These are phyloP conservation scores for Elegia similella DNA, from an alignment of 2,888 invertebrate genomes.

Conservation along the genomic window DNA sequence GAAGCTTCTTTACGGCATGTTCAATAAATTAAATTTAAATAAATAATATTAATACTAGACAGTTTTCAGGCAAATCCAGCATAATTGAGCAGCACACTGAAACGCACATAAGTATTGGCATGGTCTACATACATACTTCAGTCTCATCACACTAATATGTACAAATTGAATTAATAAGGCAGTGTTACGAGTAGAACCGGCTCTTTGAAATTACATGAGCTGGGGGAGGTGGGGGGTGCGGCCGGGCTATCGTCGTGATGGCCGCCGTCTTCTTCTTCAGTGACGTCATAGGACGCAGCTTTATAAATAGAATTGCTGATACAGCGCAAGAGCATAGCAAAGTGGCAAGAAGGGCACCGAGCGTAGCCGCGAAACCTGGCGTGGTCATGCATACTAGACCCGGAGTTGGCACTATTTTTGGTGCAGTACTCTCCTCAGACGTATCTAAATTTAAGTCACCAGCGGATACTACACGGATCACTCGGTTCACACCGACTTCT, in stretches of 20 bases:
- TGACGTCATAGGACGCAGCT: slow-evolving; percentile 86
- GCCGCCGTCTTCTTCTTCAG: slow-evolving; percentile 79
- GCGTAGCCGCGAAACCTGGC: slow-evolving; percentile 93
- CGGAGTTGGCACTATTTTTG: slow-evolving; percentile 84
- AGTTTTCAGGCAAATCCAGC: slow-evolving; percentile 19
- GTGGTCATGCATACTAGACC: slow-evolving; percentile 96
- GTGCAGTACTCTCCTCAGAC: slow-evolving; percentile 84
- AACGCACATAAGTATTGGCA: slow-evolving; percentile 65
- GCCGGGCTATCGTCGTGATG: slow-evolving; percentile 68
- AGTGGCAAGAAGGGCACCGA: slow-evolving; percentile 91
- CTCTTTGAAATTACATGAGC: slow-evolving; percentile 81
- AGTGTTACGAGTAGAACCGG: slow-evolving; percentile 85
- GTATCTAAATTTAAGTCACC: slow-evolving; percentile 92
- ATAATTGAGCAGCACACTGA: slow-evolving; percentile 66
- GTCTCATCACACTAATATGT: slow-evolving; percentile 81
- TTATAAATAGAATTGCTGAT: slow-evolving; percentile 92
- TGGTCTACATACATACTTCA: slow-evolving; percentile 72
- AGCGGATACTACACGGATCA: slow-evolving; percentile 94
- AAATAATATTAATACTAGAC: slow-evolving; percentile 15
- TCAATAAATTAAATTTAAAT: slow-evolving; percentile 19
- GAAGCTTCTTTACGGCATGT: slow-evolving; percentile 40
- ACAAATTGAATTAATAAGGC: slow-evolving; percentile 69
- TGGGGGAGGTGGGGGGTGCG: slow-evolving; percentile 66
- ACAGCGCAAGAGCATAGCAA: slow-evolving; percentile 92
- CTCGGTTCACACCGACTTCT: slow-evolving; percentile 93